Evolutionary conservation across 2,113 vertebrate species (phyloP), one percentile per base, ranked within the genome.

Genomic region (Apistogramma diplotaenia): DNA sequence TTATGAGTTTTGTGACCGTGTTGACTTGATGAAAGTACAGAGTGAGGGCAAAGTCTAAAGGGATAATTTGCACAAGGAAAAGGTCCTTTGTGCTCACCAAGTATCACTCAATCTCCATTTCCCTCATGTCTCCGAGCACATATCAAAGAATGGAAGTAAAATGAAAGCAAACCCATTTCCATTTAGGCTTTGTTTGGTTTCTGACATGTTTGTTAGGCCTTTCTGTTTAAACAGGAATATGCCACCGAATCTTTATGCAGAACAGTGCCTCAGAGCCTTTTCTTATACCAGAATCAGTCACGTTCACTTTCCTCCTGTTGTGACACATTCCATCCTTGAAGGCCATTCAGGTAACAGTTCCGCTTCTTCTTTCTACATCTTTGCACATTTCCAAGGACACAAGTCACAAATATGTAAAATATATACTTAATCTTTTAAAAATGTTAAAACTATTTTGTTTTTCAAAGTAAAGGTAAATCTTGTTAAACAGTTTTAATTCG

Each of bases 141-240:
- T 90, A 77, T 85, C 6, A 11, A 55, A 81, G 82, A 88, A 80
- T 84, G 65, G 72, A 76, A 75, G 78, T 74, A 54, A 75, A 88
- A 92, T 89, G 51, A 82, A 82, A 90, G 62, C 51, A 59, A 79
- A 74, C 84, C 84, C 76, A 40, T 85, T 88, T 87, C 74, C 59
- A 88, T 93, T 88, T 76, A 67, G 55, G 61, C 57, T 82, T 61
- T 59, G 70, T 90, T 85, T 83, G 78, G 54, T 54, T 72, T 29
- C 33, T 84, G 85, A 87, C 78, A 88, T 76, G 33, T 79, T 93
- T 87, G 78, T 89, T 83, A 46, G 33, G 60, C 67, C 72, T 79
- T 85, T 89, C 51, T 51, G 59, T 84, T 90, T 82, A 78, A 90
- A 90, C 84, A 71, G 25, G 33, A 77, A 71, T 76, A 49, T 80